Evolutionary conservation across 2,113 vertebrate genomes (phyloP), one percentile per base, ranked within the genome.

Genomic region (Tragelaphus buxtoni): DNA sequence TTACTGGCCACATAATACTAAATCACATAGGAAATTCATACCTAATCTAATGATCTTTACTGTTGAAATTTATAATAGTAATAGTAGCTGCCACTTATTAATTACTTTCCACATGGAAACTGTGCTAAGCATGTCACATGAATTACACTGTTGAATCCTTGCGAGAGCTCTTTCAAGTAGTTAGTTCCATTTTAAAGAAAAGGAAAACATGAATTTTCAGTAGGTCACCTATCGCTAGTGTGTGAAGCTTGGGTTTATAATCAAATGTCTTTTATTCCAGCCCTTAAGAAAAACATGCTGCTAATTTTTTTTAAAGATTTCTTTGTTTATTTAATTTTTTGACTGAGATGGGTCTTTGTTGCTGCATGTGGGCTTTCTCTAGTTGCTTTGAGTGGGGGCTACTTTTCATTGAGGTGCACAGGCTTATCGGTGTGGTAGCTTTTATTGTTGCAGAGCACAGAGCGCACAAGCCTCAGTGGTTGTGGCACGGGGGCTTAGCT

Each of bases 171-270:
- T 88, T 90, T 51, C 9, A 60, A 53, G 26, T 51, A 85, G 9
- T 86, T 89, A 86, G 28, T 13, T 79, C 22, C 47, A 42, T 93
- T 90, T 96, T 83, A 79, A 90, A 63, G 26, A 49, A 95, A 96
- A 69, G 6, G 58, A 93, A 91, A 83, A 49, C 30, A 28, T 7
- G 28, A 30, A 3, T 76, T 95, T 76, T 95, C 92, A 94, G 26
- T 90, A 42, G 85, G 32, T 88, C 85, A 14, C 26, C 30, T 87
- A 3, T 51, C 13, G 79, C 39, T 95, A 61, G 69, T 49, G 35
- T 90, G 30, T 92, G 39, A 94, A 92, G 6, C 42, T 97, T 92
- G 42, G 16, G 18, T 88, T 96, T 95, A 69, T 91, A n/a, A 92
- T 92, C 82, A 81, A 4, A 61, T 79, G 3, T 88, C 16, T 88